These are phyloP conservation scores for Nezara viridula DNA, from an alignment of 2,888 invertebrate genomes.

Conservation along the genomic window DNA sequence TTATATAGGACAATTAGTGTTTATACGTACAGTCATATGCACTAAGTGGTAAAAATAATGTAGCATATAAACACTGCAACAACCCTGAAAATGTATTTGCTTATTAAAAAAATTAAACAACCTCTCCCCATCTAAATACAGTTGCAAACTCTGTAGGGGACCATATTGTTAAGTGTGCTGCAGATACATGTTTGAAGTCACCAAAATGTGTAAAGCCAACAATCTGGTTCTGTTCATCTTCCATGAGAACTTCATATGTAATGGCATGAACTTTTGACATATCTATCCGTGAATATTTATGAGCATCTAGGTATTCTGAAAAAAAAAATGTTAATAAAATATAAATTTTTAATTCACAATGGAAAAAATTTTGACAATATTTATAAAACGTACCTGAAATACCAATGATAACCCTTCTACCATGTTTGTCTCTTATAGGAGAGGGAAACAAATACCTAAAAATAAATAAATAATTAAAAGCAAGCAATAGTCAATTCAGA, in stretches of 20 bases:
- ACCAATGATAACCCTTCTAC: slow-evolving; percentile 82
- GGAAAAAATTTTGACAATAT: neutral
- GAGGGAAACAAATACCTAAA: slow-evolving; percentile 82
- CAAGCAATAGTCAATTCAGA: neutral
- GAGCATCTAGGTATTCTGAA: slow-evolving; percentile 83
- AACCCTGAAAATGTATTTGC: too few species aligned
- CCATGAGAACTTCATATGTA: slow-evolving; percentile 84
- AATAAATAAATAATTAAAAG: neutral
- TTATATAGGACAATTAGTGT: too few species aligned
- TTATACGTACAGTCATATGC: too few species aligned
- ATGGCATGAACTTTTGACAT: slow-evolving; percentile 84
- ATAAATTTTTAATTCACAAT: too few species aligned
- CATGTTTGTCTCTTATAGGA: slow-evolving; percentile 81
- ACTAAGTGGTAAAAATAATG: too few species aligned
- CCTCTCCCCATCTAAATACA: slow-evolving; percentile 82
- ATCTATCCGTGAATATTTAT: slow-evolving; percentile 81
- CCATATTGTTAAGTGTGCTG: slow-evolving; percentile 82
- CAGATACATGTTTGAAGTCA: slow-evolving; percentile 81
- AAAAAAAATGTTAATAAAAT: slow-evolving; percentile 44
- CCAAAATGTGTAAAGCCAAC: slow-evolving; percentile 84
- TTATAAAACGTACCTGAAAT: slow-evolving; percentile 77
- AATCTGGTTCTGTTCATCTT: slow-evolving; percentile 85
- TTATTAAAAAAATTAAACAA: slow-evolving; percentile 68
- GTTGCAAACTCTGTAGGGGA: slow-evolving; percentile 82
- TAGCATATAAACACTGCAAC: too few species aligned